These are phyloP conservation scores for Oscheius sp. DNA, from an alignment of 1,140 invertebrate species.

Conservation along the genomic window DNA sequence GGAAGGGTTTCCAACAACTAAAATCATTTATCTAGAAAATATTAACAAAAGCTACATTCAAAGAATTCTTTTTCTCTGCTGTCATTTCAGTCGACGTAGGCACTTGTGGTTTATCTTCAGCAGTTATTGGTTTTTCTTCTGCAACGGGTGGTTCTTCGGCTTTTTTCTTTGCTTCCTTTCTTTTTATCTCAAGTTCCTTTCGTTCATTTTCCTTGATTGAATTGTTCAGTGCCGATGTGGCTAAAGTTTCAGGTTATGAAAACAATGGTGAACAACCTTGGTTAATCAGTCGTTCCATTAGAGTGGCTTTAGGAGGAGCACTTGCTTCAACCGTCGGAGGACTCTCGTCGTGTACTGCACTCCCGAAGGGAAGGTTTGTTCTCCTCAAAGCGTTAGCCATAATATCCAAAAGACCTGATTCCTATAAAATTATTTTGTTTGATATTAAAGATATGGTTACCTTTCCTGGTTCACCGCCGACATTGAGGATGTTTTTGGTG, in stretches of 20 bases:
- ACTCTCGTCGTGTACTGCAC: slow-evolving; percentile 18
- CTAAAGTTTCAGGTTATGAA: not conserved
- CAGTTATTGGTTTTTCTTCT: slow-evolving; percentile 1
- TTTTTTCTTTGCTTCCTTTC: not conserved
- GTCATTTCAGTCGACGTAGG: too few species aligned
- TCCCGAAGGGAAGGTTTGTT: slow-evolving; percentile 2
- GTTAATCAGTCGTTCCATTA: slow-evolving; percentile 20
- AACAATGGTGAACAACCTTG: slow-evolving; percentile 2
- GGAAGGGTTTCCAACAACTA: slow-evolving; percentile 44
- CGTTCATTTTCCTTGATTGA: slow-evolving; percentile 7
- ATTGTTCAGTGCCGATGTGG: not conserved
- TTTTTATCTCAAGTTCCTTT: slow-evolving; percentile 9
- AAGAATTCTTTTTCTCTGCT: slow-evolving; percentile 17
- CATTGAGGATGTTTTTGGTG: slow-evolving; percentile 54
- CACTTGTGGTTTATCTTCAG: too few species aligned
- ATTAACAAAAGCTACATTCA: slow-evolving; percentile 1
- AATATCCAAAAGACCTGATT: slow-evolving; percentile 21
- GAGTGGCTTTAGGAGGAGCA: slow-evolving; percentile 6
- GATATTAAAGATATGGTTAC: not conserved
- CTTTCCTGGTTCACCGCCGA: slow-evolving; percentile 42
- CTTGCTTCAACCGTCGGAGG: not conserved
- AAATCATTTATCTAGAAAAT: slow-evolving; percentile 9
- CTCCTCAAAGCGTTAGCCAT: slow-evolving; percentile 33
- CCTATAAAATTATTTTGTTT: not conserved
- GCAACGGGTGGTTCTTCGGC: not conserved